phyloP scores from a whole-genome alignment of 2,797 vertebrate species.

The Amniataba percoides region DNA sequence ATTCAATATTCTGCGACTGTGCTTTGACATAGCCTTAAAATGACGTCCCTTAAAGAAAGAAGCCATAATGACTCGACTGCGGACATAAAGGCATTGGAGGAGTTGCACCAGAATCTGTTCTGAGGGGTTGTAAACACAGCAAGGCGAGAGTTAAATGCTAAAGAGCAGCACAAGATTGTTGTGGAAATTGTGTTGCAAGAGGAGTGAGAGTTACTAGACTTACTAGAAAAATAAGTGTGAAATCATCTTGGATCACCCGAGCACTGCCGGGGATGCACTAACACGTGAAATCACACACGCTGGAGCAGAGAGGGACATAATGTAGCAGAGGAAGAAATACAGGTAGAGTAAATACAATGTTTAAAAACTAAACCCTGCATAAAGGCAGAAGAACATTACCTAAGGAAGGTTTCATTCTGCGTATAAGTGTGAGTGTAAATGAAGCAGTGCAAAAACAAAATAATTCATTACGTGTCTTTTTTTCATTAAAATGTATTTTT shows the following conservation, averaged over 20 bases:
- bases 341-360: conserved; percentile 2
- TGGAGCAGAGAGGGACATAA: background rate
- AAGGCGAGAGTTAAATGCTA: conserved; percentile 4
- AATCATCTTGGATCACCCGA: conserved; percentile 25
- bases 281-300: background rate
- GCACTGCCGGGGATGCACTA: background rate
- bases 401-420: too few species aligned
- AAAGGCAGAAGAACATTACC: conserved; percentile 26
- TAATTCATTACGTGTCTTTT: background rate
- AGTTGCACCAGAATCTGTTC: background rate
- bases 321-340: background rate
- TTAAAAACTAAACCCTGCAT: background rate
- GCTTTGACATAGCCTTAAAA: conserved; percentile 8
- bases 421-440: too few species aligned
- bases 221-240: conserved; percentile 30
- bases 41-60: background rate
- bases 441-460: background rate
- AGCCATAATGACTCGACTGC: background rate
- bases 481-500: background rate
- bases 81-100: conserved; percentile 11
- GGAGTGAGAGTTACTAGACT: conserved; percentile 4
- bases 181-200: background rate
- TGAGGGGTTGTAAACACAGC: conserved; percentile 15
- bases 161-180: conserved; percentile 12
- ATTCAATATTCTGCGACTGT: conserved; percentile 22